These are phyloP conservation scores for Papilio dardanus DNA, from an alignment of 1,140 invertebrate species.

Conservation along the genomic window DNA sequence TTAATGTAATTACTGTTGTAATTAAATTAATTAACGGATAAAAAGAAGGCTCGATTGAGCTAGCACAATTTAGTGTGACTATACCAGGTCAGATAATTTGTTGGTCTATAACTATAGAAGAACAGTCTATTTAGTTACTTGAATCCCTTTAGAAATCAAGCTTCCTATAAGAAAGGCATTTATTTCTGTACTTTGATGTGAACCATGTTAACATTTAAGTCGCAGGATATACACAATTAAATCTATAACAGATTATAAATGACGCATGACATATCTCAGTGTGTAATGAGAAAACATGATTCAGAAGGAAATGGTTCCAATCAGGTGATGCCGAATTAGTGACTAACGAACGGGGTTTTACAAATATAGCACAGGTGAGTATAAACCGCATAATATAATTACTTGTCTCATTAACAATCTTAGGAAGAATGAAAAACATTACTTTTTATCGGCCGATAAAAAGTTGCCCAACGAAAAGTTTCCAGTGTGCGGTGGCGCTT, in stretches of 20 bases:
- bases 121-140: too few species aligned
- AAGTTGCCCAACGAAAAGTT: too few species aligned
- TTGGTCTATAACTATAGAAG: too few species aligned
- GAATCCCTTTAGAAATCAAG: not conserved
- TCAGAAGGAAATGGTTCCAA: not conserved
- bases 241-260: not conserved
- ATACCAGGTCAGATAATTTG: too few species aligned
- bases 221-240: not conserved
- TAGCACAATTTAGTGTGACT: too few species aligned
- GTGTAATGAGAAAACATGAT: not conserved
- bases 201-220: not conserved
- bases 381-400: not conserved
- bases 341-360: slow-evolving; percentile 6
- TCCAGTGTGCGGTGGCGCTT: too few species aligned
- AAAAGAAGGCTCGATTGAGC: too few species aligned
- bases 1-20: too few species aligned
- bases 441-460: too few species aligned
- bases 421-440: not conserved
- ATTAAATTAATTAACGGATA: too few species aligned
- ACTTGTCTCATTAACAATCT: not conserved
- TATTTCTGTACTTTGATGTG: not conserved
- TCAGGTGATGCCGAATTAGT: slow-evolving; percentile 15
- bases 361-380: not conserved
- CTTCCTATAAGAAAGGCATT: too few species aligned
- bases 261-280: not conserved